Base-by-base conservation (phyloP, 1,140 invertebrate species). In the Lepidotrigona ventralis region DNA sequence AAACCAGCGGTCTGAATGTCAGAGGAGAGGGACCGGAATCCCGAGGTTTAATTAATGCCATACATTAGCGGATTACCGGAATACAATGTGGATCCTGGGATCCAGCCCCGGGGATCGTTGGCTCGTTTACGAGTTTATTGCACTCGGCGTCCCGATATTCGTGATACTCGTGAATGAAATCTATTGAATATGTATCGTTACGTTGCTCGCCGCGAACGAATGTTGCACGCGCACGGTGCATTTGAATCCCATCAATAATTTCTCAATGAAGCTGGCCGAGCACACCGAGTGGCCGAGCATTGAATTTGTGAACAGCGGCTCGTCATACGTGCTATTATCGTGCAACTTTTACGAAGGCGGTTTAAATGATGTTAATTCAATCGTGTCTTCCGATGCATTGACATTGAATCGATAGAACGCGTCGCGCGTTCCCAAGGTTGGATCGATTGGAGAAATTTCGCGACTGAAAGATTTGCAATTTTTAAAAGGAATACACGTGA, bases 51-150 rank as follows among this genome's bases (percentile, higher is more conserved):
- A 88, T 89, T 77, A 86, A 88, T 84, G 85, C 72, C 81, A 83
- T 86, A 78, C 68, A 89, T 86, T 85, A 85, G 56, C 54, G 54
- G 66, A 88, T 88, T 89, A 86, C 60, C 23, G 56, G 68, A 88
- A 81, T 81, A 85, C 64, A 83, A 86, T 81, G 68, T 23, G 54
- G 8, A 46, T 46, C 11, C 39, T n/a, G 73, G 29, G 26, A 8
- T 46, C 39, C 6, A 68, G 46, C 19, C 12, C 15, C 2, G 1
- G 19, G 17, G 77, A 73, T 17, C 23, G 75, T 77, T 64, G 29
- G 15, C 58, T 78, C 29, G 70, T 84, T 84, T 78, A 78, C 71
- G 58, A 51, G 33, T 70, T 88, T 71, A 70, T 85, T 84, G 63
- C 21, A 79, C 70, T 54, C 58, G 1, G 2, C 63, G 17, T 26